Conservation (phyloP, 1,140 invertebrate species). For the Anagrus nilaparvatae region DNA sequence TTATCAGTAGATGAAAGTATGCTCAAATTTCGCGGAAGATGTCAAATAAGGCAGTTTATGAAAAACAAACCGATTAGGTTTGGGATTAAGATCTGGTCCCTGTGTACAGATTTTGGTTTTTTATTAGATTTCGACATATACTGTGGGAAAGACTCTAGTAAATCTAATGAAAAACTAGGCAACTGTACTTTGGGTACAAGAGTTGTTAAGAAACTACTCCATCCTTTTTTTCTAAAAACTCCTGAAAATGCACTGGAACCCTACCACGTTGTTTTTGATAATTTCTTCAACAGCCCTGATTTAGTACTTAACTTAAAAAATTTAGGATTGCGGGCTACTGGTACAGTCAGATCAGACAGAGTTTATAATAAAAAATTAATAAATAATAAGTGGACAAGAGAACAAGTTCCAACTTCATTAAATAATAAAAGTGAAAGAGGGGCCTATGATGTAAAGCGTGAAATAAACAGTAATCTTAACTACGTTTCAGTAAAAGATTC, state of each 20-base stretch:
- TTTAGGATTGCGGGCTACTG: constrained; percentile 12
- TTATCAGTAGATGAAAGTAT: neutral
- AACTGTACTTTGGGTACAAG: too few relatives aligned
- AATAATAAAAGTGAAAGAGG: constrained; percentile 14
- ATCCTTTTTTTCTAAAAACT: too few relatives aligned
- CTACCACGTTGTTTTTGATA: too few relatives aligned
- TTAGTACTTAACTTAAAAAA: constrained; percentile 11
- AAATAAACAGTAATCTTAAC: constrained; percentile 17
- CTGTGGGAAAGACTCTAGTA: too few relatives aligned
- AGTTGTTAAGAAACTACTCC: too few relatives aligned
- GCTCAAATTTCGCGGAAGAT: neutral
- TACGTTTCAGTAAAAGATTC: constrained; percentile 18
- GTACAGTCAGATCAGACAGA: constrained; percentile 14
- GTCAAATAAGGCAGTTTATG: neutral
- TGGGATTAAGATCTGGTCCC: constrained; percentile 2
- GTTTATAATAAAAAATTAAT: constrained; percentile 12
- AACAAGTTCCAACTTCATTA: too few relatives aligned
- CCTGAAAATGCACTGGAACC: too few relatives aligned
- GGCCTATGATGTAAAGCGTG: constrained; percentile 14
- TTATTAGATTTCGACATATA: too few relatives aligned
- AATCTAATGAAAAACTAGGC: too few relatives aligned
- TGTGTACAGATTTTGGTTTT: too few relatives aligned
- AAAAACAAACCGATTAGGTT: neutral
- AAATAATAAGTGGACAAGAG: too few relatives aligned
- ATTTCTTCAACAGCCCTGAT: constrained; percentile 11